Conservation (phyloP, 2,113 vertebrate genomes). For the Capreolus pygargus region DNA sequence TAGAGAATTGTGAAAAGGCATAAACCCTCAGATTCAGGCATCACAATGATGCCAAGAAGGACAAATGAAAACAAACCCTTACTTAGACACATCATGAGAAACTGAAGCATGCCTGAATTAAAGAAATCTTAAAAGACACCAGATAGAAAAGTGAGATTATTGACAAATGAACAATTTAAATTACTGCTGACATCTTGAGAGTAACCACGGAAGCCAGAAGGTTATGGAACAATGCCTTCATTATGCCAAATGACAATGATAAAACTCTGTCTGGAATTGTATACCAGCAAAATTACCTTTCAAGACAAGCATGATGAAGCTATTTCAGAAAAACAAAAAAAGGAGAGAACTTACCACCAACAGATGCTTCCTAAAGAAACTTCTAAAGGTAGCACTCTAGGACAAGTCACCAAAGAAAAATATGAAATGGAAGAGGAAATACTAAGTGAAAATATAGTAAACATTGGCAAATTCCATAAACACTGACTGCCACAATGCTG, state of each 20-base stretch:
- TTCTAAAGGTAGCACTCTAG: not conserved
- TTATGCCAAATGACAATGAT: not conserved
- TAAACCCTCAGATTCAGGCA: not conserved
- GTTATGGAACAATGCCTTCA: not conserved
- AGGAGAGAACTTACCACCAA: not conserved
- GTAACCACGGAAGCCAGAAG: not conserved
- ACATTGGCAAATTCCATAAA: not conserved
- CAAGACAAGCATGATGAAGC: not conserved
- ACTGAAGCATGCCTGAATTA: not conserved
- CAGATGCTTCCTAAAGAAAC: not conserved
- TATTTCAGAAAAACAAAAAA: not conserved
- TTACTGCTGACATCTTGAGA: not conserved
- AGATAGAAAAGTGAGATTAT: not conserved
- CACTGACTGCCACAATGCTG: not conserved
- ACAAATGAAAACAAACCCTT: not conserved
- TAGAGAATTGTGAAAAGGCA: not conserved
- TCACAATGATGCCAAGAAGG: not conserved
- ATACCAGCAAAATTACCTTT: not conserved
- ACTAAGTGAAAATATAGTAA: conserved; percentile 11
- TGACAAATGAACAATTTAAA: not conserved
- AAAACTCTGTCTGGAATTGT: not conserved
- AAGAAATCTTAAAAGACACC: not conserved
- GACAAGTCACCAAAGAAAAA: not conserved
- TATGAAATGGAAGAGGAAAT: not conserved
- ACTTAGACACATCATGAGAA: not conserved